Percentiles rank a stretch among this genome's conserved stretches.
phyloP scores from a whole-genome alignment of 1,140 invertebrate genomes.

The Habropoda laboriosa region DNA sequence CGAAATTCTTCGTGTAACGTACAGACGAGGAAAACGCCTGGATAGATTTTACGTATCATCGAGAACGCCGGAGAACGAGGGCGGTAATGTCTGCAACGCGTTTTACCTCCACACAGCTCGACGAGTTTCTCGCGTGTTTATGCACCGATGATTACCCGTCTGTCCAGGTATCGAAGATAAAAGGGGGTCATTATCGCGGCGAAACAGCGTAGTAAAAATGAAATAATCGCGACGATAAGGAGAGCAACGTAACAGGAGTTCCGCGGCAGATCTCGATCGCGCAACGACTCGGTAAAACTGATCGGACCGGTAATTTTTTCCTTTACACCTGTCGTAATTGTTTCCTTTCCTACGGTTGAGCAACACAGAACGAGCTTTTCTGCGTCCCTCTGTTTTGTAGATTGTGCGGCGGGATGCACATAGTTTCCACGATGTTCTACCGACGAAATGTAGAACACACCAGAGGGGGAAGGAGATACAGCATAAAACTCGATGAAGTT shows the following conservation, averaged over 20 bases:
- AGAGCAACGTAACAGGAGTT: not conserved
- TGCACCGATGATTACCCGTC: slow-evolving; percentile 1
- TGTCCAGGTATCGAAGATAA: not conserved
- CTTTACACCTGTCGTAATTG: slow-evolving; percentile 9
- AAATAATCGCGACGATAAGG: slow-evolving; percentile 2
- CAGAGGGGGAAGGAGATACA: slow-evolving; percentile 11
- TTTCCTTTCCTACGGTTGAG: not conserved
- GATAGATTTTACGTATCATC: slow-evolving; percentile 4
- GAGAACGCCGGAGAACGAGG: not conserved
- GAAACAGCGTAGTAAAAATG: not conserved
- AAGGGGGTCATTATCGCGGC: not conserved
- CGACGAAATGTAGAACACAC: not conserved
- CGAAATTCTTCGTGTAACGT: not conserved
- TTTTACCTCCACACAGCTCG: too few relatives aligned
- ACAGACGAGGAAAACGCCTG: not conserved
- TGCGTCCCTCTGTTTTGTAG: too few relatives aligned
- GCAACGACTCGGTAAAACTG: not conserved
- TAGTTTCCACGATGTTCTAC: not conserved
- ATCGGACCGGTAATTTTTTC: not conserved
- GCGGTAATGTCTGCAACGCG: not conserved
- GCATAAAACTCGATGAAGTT: slow-evolving; percentile 29
- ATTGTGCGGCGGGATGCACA: not conserved
- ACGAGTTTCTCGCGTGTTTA: slow-evolving; percentile 9
- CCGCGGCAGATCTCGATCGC: not conserved
- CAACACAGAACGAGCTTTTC: not conserved